phyloP scores from a whole-genome alignment of 2,888 invertebrate genomes.

The Stramonita haemastoma region DNA sequence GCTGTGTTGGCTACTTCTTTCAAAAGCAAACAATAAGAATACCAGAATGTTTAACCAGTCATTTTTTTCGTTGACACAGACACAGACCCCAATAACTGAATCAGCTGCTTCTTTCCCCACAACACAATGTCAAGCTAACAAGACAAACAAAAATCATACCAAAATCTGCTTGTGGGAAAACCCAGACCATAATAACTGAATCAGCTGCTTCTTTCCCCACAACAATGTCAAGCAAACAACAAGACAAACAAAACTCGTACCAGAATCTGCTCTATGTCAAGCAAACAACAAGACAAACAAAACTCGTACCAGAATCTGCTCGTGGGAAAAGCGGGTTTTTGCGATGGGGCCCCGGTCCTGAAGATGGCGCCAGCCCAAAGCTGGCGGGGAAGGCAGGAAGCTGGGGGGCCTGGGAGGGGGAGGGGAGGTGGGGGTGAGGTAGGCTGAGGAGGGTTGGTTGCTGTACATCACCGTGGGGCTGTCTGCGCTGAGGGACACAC shows the following conservation, averaged over 20 bases:
- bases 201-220: too few species aligned
- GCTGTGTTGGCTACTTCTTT: too few species aligned
- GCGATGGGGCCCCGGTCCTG: not conserved
- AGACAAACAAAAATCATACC: not conserved
- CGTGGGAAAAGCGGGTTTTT: not conserved
- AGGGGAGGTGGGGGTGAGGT: conserved; percentile 2
- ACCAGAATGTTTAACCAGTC: too few species aligned
- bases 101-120: not conserved
- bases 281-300: not conserved
- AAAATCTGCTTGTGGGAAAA: too few species aligned
- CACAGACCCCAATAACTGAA: not conserved
- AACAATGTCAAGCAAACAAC: not conserved
- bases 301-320: not conserved
- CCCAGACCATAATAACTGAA: too few species aligned
- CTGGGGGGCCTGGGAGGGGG: not conserved
- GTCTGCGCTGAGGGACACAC: not conserved
- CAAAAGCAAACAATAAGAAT: too few species aligned
- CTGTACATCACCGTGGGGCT: not conserved
- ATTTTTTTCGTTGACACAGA: too few species aligned
- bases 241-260: not conserved
- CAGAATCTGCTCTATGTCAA: not conserved
- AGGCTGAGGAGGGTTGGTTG: not conserved
- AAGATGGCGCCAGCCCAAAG: not conserved
- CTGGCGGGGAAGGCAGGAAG: not conserved
- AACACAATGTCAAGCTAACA: not conserved